Evolutionary conservation across 1,140 invertebrate genomes (phyloP).

Genomic region (Elymnias hypermnestra): DNA sequence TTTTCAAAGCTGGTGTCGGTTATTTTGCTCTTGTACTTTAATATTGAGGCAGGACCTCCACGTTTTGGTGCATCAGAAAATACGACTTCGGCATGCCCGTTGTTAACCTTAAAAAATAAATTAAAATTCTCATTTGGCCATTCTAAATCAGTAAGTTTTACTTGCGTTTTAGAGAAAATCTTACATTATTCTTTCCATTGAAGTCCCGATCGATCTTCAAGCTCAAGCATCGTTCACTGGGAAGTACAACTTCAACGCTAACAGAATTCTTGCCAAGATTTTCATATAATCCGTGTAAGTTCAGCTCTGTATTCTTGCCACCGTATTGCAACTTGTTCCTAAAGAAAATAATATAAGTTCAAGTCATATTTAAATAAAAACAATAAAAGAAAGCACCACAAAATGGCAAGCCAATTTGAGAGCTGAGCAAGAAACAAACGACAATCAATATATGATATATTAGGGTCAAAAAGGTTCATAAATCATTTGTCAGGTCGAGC

Average conservation of each 20-base stretch:
- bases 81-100: conserved; percentile 58
- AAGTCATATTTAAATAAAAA: too few species aligned
- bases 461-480: too few species aligned
- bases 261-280: conserved; percentile 61
- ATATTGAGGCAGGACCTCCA: conserved; percentile 62
- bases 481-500: too few species aligned
- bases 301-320: conserved; percentile 72
- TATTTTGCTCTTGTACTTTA: conserved; percentile 49
- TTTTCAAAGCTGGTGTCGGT: conserved; percentile 50
- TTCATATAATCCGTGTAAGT: conserved; percentile 64
- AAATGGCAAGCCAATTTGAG: too few species aligned
- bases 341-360: conserved; percentile 11
- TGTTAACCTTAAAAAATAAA: conserved; percentile 35
- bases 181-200: conserved; percentile 65
- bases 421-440: too few species aligned
- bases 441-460: too few species aligned
- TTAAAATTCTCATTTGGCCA: conserved; percentile 31
- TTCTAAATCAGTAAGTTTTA: too few species aligned
- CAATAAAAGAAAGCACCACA: too few species aligned
- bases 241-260: conserved; percentile 76
- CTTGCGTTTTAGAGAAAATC: conserved; percentile 13
- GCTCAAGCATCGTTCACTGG: conserved; percentile 74
- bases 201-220: conserved; percentile 70
- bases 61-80: conserved; percentile 75
- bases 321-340: conserved; percentile 77